A percentile compares a stretch with the other conserved stretches of the same genome.
phyloP scores from a whole-genome alignment of 2,888 invertebrate species.

The Atethmia centrago region DNA sequence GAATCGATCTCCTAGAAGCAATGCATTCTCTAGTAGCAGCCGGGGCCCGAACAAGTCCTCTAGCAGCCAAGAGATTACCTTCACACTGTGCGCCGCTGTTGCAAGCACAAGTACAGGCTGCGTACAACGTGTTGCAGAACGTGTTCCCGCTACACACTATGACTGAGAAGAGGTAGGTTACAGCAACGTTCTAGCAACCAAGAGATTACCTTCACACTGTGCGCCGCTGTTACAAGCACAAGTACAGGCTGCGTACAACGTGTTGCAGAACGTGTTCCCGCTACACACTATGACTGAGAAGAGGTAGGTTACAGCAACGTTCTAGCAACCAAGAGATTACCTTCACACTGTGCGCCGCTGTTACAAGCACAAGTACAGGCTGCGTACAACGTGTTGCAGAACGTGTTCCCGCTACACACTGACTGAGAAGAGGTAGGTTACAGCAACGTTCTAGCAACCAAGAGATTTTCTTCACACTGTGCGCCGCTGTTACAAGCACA shows the following conservation, averaged over 20 bases:
- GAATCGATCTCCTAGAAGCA: conserved; percentile 80
- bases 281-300: conserved; percentile 18
- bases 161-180: conserved; percentile 52
- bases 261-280: conserved; percentile 59
- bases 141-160: conserved; percentile 58
- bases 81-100: conserved; percentile 64
- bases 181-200: conserved; percentile 56
- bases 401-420: conserved; percentile 61
- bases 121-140: conserved; percentile 68
- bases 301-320: conserved; percentile 32
- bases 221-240: conserved; percentile 35
- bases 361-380: conserved; percentile 63
- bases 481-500: conserved; percentile 48
- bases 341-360: conserved; percentile 68
- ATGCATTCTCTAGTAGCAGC: conserved; percentile 84
- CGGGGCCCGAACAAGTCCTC: conserved; percentile 81
- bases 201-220: conserved; percentile 73
- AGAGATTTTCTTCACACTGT: conserved; percentile 74
- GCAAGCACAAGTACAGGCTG: conserved; percentile 67
- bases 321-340: conserved; percentile 77
- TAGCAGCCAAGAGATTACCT: conserved; percentile 78
- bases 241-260: conserved; percentile 65
- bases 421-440: conserved; percentile 52
- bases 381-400: conserved; percentile 70
- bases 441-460: conserved; percentile 66